These are phyloP conservation scores for Sphinx pinastri DNA, from an alignment of 2,888 invertebrate species.

Conservation along the genomic window DNA sequence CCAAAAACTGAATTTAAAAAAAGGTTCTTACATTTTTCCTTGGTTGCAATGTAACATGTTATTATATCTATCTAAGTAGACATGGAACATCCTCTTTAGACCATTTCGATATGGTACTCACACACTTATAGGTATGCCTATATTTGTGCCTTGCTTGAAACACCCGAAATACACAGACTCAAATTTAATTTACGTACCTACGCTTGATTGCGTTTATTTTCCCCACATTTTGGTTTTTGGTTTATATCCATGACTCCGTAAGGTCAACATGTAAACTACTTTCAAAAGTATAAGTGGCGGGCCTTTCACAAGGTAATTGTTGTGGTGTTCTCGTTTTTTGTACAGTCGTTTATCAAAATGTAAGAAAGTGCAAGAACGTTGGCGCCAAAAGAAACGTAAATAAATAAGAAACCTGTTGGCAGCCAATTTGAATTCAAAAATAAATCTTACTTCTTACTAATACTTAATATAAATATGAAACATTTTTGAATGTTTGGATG, in stretches of 20 bases:
- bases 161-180: background rate
- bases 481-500: too few species aligned
- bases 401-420: background rate
- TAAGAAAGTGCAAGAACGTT: conserved; percentile 39
- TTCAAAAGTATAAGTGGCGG: conserved; percentile 69
- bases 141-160: background rate
- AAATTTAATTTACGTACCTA: conserved; percentile 33
- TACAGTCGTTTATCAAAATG: conserved; percentile 51
- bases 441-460: background rate
- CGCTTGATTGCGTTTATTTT: conserved; percentile 49
- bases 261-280: conserved; percentile 68
- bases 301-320: conserved; percentile 75
- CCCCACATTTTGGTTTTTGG: conserved; percentile 43
- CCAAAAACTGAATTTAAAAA: too few species aligned
- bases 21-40: too few species aligned
- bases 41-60: too few species aligned
- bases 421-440: background rate
- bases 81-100: too few species aligned
- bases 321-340: conserved; percentile 68
- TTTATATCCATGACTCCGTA: conserved; percentile 54
- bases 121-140: too few species aligned
- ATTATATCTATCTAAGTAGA: too few species aligned
- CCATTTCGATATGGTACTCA: too few species aligned
- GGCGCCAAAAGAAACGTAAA: conserved; percentile 11
- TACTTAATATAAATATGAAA: background rate